phyloP scores from a whole-genome alignment of 1,140 invertebrate genomes.

The Apocrypta bakeri region DNA sequence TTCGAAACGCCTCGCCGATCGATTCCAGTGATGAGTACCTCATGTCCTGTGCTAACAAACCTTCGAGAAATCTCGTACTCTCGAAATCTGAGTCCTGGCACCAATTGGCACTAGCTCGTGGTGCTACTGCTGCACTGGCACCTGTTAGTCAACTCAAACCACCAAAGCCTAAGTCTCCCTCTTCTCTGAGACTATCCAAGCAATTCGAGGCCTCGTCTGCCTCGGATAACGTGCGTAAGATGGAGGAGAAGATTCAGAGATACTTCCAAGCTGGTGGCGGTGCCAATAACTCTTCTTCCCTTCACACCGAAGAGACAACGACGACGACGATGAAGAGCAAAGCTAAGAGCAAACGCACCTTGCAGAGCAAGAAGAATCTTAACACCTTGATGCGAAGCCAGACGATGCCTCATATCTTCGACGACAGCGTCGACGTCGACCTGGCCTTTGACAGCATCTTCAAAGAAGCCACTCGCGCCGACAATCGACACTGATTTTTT shows the following conservation, averaged over 20 bases:
- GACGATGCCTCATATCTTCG: conserved; percentile 82
- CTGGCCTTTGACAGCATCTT: conserved; percentile 86
- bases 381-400: conserved; percentile 78
- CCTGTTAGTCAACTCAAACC: conserved; percentile 68
- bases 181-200: conserved; percentile 80
- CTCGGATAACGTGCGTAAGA: conserved; percentile 82
- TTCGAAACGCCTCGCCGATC: conserved; percentile 55
- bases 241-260: conserved; percentile 86
- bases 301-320: conserved; percentile 13
- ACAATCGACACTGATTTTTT: conserved; percentile 46
- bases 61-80: conserved; percentile 72
- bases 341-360: conserved; percentile 55
- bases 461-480: conserved; percentile 67
- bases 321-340: conserved; percentile 57
- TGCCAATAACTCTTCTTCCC: conserved; percentile 38
- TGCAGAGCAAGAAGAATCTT: conserved; percentile 54
- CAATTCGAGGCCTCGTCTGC: conserved; percentile 86
- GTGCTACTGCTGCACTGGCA: conserved; percentile 55
- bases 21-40: conserved; percentile 72
- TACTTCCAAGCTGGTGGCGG: conserved; percentile 76
- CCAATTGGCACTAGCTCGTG: conserved; percentile 73
- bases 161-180: conserved; percentile 82
- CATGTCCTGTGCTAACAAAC: conserved; percentile 64
- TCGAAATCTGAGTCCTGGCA: conserved; percentile 89
- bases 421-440: conserved; percentile 82